Conservation (phyloP, 1,140 invertebrate species). For the Drosophila melanica region DNA sequence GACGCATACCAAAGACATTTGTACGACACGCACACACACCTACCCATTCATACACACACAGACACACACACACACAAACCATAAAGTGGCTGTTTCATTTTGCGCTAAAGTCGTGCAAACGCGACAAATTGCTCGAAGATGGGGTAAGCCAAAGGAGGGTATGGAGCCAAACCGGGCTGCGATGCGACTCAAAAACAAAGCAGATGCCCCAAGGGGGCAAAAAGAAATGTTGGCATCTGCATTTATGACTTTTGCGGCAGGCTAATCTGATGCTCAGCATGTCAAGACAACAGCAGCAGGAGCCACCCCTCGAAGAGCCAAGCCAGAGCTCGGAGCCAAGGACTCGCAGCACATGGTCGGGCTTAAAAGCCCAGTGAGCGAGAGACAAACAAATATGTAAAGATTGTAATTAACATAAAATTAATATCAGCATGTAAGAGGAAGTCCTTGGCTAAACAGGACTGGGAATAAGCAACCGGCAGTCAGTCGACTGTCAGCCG, state of each 20-base stretch:
- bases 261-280: slow-evolving; percentile 79
- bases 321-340: slow-evolving; percentile 9
- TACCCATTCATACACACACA: slow-evolving; percentile 23
- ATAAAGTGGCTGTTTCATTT: slow-evolving; percentile 78
- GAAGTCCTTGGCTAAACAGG: slow-evolving; percentile 17
- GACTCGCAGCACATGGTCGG: slow-evolving; percentile 7
- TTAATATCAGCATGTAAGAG: slow-evolving; percentile 67
- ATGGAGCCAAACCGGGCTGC: not conserved
- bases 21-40: not conserved
- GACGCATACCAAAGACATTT: slow-evolving; percentile 36
- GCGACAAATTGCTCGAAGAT: slow-evolving; percentile 74
- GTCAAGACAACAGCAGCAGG: slow-evolving; percentile 42
- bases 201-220: slow-evolving; percentile 58
- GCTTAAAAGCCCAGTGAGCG: slow-evolving; percentile 21
- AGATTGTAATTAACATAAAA: slow-evolving; percentile 82
- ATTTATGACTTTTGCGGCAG: slow-evolving; percentile 80
- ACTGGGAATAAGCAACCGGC: slow-evolving; percentile 7
- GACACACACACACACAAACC: slow-evolving; percentile 33
- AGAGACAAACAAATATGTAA: slow-evolving; percentile 55
- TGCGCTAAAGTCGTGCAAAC: slow-evolving; percentile 74
- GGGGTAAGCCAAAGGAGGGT: not conserved
- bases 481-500: slow-evolving; percentile 3
- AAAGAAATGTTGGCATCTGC: slow-evolving; percentile 80
- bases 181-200: slow-evolving; percentile 62
- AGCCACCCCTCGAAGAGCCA: slow-evolving; percentile 11